Percentiles rank a stretch among this genome's conserved stretches.
Evolutionary conservation across 1,140 invertebrate species (phyloP).

Genomic region (Riptortus pedestris): DNA sequence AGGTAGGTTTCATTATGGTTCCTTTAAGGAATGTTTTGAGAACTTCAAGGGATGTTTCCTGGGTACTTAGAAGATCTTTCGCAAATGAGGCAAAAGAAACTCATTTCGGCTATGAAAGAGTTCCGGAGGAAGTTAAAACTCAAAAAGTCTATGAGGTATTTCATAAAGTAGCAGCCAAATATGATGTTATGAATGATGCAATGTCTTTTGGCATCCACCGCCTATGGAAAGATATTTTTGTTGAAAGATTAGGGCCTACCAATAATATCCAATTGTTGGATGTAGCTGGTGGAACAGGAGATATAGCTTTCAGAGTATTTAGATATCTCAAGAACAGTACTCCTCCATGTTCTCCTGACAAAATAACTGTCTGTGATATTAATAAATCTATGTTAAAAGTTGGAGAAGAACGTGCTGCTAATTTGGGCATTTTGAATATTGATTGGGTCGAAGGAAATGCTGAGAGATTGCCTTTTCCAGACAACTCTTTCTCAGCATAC

Average conservation of each 20-base stretch:
- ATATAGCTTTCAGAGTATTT: slow-evolving; percentile 79
- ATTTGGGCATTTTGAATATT: slow-evolving; percentile 45
- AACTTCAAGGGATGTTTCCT: too few species aligned
- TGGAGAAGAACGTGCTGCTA: slow-evolving; percentile 62
- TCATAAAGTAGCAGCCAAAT: slow-evolving; percentile 33
- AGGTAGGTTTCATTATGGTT: too few species aligned
- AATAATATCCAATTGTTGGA: slow-evolving; percentile 75
- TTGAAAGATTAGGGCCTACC: slow-evolving; percentile 64
- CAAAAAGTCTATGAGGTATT: slow-evolving; percentile 28
- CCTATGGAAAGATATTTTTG: slow-evolving; percentile 93
- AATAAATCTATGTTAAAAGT: slow-evolving; percentile 92
- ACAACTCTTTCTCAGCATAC: slow-evolving; percentile 80
- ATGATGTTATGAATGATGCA: slow-evolving; percentile 96
- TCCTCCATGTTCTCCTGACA: slow-evolving; percentile 3
- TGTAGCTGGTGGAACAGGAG: slow-evolving; percentile 91
- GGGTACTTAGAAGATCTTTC: too few species aligned
- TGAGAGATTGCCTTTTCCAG: slow-evolving; percentile 69
- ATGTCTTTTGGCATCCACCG: slow-evolving; percentile 94
- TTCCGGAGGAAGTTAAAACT: slow-evolving; percentile 10
- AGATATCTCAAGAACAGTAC: slow-evolving; percentile 52
- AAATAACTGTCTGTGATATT: slow-evolving; percentile 86
- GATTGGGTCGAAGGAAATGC: slow-evolving; percentile 83
- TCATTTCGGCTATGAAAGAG: slow-evolving; percentile 21
- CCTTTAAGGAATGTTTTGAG: too few species aligned
- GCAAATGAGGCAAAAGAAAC: slow-evolving; percentile 11